Conservation (phyloP, 2,888 invertebrate genomes). For the Nemurella pictetii region DNA sequence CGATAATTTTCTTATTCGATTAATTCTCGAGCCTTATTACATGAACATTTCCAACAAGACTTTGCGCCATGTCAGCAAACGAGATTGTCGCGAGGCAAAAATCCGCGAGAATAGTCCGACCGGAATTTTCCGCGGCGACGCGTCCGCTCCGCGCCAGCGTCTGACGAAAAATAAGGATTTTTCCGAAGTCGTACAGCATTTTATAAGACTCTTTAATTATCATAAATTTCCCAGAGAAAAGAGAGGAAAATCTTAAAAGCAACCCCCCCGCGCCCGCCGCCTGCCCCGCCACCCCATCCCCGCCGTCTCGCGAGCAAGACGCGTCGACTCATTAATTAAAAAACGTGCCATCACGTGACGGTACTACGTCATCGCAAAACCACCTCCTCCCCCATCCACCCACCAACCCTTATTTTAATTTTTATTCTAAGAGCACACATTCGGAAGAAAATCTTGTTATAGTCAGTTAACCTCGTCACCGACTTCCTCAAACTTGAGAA, state of each 20-base stretch:
- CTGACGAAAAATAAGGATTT: conserved; percentile 26
- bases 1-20: no score
- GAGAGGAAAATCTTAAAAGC: conserved; percentile 25
- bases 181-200: conserved; percentile 20
- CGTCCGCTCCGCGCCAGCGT: neutral
- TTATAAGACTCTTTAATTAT: conserved; percentile 32
- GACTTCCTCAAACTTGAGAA: neutral
- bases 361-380: conserved; percentile 38
- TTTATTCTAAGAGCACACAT: conserved; percentile 35
- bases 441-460: neutral
- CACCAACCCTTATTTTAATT: conserved; percentile 38
- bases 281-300: neutral
- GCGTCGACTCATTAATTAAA: conserved; percentile 40
- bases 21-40: no score
- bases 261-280: neutral
- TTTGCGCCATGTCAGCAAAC: no score
- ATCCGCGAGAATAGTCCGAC: neutral
- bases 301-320: neutral
- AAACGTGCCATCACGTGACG: conserved; percentile 40
- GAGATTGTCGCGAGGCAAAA: no score
- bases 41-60: no score
- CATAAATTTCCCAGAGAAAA: conserved; percentile 25
- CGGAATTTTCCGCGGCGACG: neutral
- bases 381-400: conserved; percentile 33
- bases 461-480: neutral